Evolutionary conservation across 1,140 invertebrate genomes (phyloP), one percentile per base, ranked within the genome.

Genomic region (Dinothrombium tinctorium): DNA sequence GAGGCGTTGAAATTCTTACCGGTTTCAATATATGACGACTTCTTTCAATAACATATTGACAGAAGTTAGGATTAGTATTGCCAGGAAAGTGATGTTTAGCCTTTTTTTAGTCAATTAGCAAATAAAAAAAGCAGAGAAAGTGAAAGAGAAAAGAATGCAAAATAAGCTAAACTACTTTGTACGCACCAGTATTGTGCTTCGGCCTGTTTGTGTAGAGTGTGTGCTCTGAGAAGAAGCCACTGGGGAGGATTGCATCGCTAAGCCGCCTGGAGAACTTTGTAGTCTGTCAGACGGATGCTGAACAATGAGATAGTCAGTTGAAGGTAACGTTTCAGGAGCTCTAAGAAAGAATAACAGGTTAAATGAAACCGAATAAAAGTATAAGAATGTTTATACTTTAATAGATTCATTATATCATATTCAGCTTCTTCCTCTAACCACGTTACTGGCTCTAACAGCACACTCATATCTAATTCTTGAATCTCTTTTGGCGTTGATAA

Each of bases 351-450:
- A 31, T 22, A 40, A 24, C 47, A 31, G 41, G 40, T 14, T 8
- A 42, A 38, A 44, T 31, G 2, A 43, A 41, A 22, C 39, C 2
- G 20, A 43, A 33, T 33, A 33, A 8, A 33, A 33, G 6, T 14
- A 33, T 33, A 9, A 33, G 11, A 33, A 33, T 33, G 6, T 9
- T 22, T 33, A 40, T 44, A 79, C 63, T 76, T 81, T 52, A 70
- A 73, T 21, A 87, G 54, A 29, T 74, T 79, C 48, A 92, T 69
- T 46, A 94, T 74, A 60, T 92, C 90, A 54, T 86, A 76, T 62
- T 95, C 86, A 58, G 81, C 87, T 60, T 94, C 86, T 59, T 94
- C 84, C 59, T 87, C 81, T 9, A 65, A 49, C 82, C 84, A 92
- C 29, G 72, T 72, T 20, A 82, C 81, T 23, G 83, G 72, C 53